Percentiles rank a stretch among this genome's conserved stretches.
Evolutionary conservation across 2,797 vertebrate genomes (phyloP).

Genomic region (Pangasius krempfi): DNA sequence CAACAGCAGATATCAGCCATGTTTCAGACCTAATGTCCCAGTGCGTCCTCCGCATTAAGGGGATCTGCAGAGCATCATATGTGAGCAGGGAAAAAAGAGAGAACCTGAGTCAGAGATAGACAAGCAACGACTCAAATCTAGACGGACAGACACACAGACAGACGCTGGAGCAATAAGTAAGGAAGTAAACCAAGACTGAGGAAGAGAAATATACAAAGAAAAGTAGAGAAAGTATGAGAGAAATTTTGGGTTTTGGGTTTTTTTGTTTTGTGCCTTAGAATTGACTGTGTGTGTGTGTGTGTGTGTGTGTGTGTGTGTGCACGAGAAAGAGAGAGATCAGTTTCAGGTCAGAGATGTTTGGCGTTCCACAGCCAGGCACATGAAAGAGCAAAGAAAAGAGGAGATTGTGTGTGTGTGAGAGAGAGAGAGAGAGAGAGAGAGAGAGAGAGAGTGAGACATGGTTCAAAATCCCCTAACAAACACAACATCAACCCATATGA

Average conservation of each 20-base stretch:
- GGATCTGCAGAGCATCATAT: slow-evolving; percentile 10
- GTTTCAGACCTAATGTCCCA: slow-evolving; percentile 11
- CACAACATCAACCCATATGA: slow-evolving; percentile 19
- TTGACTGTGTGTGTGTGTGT: slow-evolving; percentile 1
- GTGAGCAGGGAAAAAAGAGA: not conserved
- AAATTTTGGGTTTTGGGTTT: not conserved
- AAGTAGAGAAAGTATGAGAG: not conserved
- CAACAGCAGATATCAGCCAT: not conserved
- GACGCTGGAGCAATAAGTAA: not conserved
- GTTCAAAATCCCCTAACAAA: slow-evolving; percentile 16
- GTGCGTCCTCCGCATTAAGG: not conserved
- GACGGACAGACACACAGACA: not conserved
- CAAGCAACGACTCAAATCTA: not conserved
- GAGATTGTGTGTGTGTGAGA: slow-evolving; percentile 38
- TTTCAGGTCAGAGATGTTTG: slow-evolving; percentile 45
- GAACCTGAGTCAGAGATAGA: not conserved
- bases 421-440: not conserved
- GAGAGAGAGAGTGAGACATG: not conserved
- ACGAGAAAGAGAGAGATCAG: slow-evolving; percentile 31
- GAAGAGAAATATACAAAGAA: not conserved
- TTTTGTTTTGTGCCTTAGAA: not conserved
- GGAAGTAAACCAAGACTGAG: not conserved
- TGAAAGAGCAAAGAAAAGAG: slow-evolving; percentile 41
- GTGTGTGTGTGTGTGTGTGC: slow-evolving; percentile 20
- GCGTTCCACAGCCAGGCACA: slow-evolving; percentile 32